A percentile compares a stretch with the other conserved stretches of the same genome.
These are phyloP conservation scores for Halcyon senegalensis DNA, from an alignment of 2,113 vertebrate species.

Conservation along the genomic window DNA sequence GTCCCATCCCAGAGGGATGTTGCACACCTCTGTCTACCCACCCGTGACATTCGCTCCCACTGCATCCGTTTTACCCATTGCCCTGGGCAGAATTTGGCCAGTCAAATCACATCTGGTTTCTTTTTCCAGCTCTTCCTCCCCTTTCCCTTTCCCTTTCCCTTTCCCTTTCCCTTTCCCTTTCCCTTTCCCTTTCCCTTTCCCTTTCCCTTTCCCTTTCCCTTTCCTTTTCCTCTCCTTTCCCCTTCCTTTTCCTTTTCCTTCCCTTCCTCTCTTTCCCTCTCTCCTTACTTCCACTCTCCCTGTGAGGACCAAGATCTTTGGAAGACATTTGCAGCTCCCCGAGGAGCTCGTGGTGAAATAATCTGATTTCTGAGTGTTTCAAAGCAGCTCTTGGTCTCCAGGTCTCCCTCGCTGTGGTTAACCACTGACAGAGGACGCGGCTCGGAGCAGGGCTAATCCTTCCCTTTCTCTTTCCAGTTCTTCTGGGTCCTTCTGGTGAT, in stretches of 20 bases:
- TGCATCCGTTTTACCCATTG: background rate
- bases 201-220: too few species aligned
- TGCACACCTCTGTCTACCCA: background rate
- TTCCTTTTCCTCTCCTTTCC: too few species aligned
- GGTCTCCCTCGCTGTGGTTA: background rate
- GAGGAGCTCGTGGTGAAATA: background rate
- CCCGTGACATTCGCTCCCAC: background rate
- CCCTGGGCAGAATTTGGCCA: background rate
- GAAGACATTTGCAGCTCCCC: background rate
- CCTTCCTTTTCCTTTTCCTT: background rate
- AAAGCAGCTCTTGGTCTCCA: background rate
- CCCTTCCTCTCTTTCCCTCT: too few species aligned
- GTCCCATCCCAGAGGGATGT: background rate
- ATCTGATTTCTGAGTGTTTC: background rate
- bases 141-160: background rate
- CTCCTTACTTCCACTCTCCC: background rate
- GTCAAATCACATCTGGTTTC: background rate
- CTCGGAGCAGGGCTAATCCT: background rate
- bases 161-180: background rate
- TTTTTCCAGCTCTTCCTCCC: background rate
- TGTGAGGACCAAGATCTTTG: background rate
- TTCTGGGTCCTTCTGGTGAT: slow-evolving; percentile 86
- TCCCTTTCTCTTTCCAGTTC: slow-evolving; percentile 75
- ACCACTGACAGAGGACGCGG: background rate
- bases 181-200: too few species aligned